A percentile compares a stretch with the other conserved stretches of the same genome.
These are phyloP conservation scores for Pygocentrus nattereri DNA, from an alignment of 2,797 vertebrate genomes.

Conservation along the genomic window DNA sequence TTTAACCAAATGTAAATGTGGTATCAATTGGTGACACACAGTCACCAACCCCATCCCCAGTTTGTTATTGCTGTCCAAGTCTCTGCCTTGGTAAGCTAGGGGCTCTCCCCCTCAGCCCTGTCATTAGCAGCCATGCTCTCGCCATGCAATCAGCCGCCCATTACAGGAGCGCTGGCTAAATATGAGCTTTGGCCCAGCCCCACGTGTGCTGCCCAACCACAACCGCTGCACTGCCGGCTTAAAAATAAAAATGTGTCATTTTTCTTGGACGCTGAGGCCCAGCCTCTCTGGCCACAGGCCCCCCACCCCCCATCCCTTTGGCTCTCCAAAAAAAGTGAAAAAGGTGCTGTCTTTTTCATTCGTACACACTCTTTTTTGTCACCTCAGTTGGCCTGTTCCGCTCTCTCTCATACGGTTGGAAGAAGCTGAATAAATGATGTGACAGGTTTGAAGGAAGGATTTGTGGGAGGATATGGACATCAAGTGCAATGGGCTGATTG, in stretches of 20 bases:
- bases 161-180: slow-evolving; percentile 77
- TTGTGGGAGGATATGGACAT: slow-evolving; percentile 46
- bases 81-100: slow-evolving; percentile 52
- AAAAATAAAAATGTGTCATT: slow-evolving; percentile 82
- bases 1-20: background rate
- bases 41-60: slow-evolving; percentile 1
- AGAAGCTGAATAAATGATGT: slow-evolving; percentile 52
- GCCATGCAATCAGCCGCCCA: slow-evolving; percentile 72
- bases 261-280: slow-evolving; percentile 71
- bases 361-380: slow-evolving; percentile 38
- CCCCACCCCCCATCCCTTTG: background rate
- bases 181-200: slow-evolving; percentile 78
- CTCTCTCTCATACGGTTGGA: slow-evolving; percentile 17
- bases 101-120: slow-evolving; percentile 68
- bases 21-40: background rate
- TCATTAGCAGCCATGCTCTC: slow-evolving; percentile 77
- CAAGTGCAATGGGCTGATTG: slow-evolving; percentile 42
- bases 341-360: slow-evolving; percentile 44
- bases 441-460: slow-evolving; percentile 45
- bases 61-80: slow-evolving; percentile 34
- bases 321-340: slow-evolving; percentile 17
- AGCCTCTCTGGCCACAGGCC: slow-evolving; percentile 42
- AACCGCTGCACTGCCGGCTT: slow-evolving; percentile 73
- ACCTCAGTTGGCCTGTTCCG: slow-evolving; percentile 33
- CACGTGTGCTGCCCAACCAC: slow-evolving; percentile 62